Base-by-base conservation (phyloP, 1,140 invertebrate genomes). In the Hesperophylax magnus region DNA sequence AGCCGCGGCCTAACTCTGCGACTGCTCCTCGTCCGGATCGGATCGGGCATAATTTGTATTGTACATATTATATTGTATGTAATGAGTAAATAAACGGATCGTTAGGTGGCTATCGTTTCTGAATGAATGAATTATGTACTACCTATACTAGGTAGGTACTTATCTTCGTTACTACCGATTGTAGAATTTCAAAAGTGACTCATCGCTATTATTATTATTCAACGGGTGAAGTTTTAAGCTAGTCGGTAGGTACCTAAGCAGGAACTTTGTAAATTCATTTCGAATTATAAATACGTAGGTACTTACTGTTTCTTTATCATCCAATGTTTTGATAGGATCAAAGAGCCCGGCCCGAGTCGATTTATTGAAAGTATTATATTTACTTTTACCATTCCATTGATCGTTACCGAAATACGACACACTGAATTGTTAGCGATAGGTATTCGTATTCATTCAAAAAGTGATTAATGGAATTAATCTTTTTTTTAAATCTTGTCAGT, bases 41-140 rank as follows among this genome's bases (percentile, higher is more conserved):
- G 60, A 11, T 63, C 63, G 18, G 63, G 18, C 17, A n/a, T 67
- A 31, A 67, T 34, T 67, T 31, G 31, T 27, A 27, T 67, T 67
- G 63, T 34, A 34, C 63, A 34, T 47, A 47, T 67, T 27, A 67
- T 67, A n/a, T 24, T 67, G 31, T 67, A 65, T 72, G 71, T 75
- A 75, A 75, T 75, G 72, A 75, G 52, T 56, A 31, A 60, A 75
- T 56, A 56, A 75, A 75, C 56, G 72, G 56, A 75, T 72, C 47
- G 47, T 72, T 52, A 34, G 34, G 67, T 52, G 31, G 67, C 47
- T 72, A 72, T 72, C 67, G 67, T 39, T 72, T 53, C 34, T 24
- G 67, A 72, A 72, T 75, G 72, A 75, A 75, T 75, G 72, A 75
- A 75, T 75, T 56, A 56, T 56, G 71, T 24, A 53, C 31, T 72